Conservation (phyloP, 2,888 invertebrate genomes). For the Lycophotia porphyrea region DNA sequence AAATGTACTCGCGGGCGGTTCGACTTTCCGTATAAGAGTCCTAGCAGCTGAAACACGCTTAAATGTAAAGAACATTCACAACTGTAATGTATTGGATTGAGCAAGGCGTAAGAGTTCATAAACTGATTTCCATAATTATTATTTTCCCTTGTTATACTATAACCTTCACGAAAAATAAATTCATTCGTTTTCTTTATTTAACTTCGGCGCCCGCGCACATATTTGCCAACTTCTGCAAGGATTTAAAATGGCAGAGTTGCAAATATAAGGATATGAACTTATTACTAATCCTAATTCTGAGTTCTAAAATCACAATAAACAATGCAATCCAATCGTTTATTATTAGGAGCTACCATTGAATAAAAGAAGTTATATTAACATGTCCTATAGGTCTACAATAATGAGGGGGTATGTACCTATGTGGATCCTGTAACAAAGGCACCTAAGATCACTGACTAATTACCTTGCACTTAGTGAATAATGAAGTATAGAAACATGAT, state of each 20-base stretch:
- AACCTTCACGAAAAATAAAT: not conserved
- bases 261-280: not conserved
- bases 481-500: not conserved
- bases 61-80: conserved; percentile 2
- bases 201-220: not conserved
- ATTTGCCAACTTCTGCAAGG: not conserved
- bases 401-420: conserved; percentile 5
- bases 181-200: not conserved
- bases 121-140: conserved; percentile 1
- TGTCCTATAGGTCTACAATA: not conserved
- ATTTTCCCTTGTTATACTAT: not conserved
- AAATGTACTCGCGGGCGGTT: conserved; percentile 54
- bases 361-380: conserved; percentile 4
- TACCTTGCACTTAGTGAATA: not conserved
- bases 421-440: not conserved
- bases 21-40: conserved; percentile 15
- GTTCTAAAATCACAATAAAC: conserved; percentile 1
- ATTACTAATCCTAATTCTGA: conserved; percentile 6
- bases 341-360: not conserved
- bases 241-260: conserved; percentile 1
- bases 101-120: not conserved
- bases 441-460: conserved; percentile 4
- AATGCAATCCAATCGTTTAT: not conserved
- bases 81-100: conserved; percentile 18
- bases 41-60: not conserved